Evolutionary conservation across 2,797 vertebrate species (phyloP).

Genomic region (Danionella dracula): DNA sequence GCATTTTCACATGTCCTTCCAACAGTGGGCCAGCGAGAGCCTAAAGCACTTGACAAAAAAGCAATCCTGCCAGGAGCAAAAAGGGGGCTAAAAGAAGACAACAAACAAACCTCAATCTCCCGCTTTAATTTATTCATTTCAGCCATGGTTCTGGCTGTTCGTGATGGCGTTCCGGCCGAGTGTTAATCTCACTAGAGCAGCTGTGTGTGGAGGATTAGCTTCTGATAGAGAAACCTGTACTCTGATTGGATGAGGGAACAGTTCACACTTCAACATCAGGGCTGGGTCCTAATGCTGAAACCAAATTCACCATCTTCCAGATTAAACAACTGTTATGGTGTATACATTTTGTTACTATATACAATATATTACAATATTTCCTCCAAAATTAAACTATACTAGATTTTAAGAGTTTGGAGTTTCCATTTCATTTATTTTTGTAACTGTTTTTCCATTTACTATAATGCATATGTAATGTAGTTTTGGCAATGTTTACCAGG

Average conservation of each 20-base stretch:
- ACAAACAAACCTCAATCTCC: constrained; percentile 24
- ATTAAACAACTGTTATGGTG: no score
- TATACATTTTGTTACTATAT: no score
- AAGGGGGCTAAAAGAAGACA: constrained; percentile 15
- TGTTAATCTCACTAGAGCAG: constrained; percentile 52
- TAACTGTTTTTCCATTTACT: no score
- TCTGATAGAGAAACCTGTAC: constrained; percentile 32
- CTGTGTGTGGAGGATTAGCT: constrained; percentile 51
- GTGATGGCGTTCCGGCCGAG: constrained; percentile 34
- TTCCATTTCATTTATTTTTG: no score
- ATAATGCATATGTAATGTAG: no score
- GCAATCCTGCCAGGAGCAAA: constrained; percentile 30
- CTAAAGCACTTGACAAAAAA: constrained; percentile 23
- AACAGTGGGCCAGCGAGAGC: constrained; percentile 11
- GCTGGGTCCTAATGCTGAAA: no score
- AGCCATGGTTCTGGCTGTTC: constrained; percentile 44
- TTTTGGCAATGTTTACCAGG: no score
- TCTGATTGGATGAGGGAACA: constrained; percentile 34
- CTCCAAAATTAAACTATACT: no score
- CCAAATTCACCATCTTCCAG: no score
- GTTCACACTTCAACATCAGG: constrained; percentile 47
- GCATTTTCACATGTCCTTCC: constrained; percentile 36
- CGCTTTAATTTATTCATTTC: constrained; percentile 45
- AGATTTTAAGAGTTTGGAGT: no score
- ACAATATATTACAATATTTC: no score